Percentiles rank a stretch among this genome's conserved stretches.
phyloP scores from a whole-genome alignment of 1,140 invertebrate genomes.

The Drosophila mojavensis region DNA sequence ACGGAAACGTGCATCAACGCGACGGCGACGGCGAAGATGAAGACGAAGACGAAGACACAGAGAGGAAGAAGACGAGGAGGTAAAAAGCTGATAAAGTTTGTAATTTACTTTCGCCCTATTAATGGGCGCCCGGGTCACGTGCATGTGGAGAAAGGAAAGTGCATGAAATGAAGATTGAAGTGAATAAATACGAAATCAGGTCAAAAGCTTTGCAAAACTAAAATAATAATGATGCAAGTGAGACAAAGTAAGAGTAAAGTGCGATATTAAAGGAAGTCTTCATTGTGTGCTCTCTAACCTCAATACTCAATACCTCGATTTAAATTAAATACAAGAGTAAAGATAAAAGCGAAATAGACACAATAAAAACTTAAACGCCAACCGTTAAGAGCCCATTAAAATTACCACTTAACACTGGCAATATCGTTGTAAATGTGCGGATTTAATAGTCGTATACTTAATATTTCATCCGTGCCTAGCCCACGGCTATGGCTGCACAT shows the following conservation, averaged over 20 bases:
- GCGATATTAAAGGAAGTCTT: neutral
- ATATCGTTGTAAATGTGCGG: neutral
- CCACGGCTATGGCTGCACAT: constrained; percentile 5
- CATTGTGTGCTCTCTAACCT: too few species aligned
- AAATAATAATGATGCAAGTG: neutral
- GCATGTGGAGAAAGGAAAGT: constrained; percentile 3
- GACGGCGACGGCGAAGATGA: neutral
- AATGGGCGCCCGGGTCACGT: constrained; percentile 40
- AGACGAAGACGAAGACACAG: neutral
- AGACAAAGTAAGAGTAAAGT: neutral
- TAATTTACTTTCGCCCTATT: constrained; percentile 46
- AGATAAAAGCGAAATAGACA: neutral
- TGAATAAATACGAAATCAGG: constrained; percentile 32
- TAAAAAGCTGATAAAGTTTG: constrained; percentile 35
- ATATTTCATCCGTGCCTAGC: neutral
- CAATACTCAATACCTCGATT: neutral
- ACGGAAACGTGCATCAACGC: constrained; percentile 47
- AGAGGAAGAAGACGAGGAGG: neutral
- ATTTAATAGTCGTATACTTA: constrained; percentile 8
- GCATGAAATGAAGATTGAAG: constrained; percentile 25
- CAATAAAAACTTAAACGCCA: neutral
- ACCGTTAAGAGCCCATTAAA: neutral
- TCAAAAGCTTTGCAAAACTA: constrained; percentile 11
- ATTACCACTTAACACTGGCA: neutral
- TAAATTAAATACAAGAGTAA: neutral